Base-by-base conservation (phyloP, 2,888 invertebrate species). In the Callyntrura sp. region DNA sequence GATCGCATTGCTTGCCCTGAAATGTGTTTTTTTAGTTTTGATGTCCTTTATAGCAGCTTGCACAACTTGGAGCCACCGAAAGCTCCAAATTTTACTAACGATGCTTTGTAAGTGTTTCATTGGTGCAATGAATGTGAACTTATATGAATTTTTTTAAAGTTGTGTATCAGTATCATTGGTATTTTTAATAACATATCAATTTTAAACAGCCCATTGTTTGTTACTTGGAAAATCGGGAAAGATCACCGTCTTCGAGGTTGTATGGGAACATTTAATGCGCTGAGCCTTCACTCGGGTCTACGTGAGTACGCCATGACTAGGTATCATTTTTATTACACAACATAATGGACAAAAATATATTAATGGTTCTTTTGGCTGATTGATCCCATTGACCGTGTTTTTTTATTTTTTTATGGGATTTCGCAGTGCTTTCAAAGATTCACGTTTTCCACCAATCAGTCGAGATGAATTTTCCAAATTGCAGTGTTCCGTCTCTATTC, bases 21-120 rank as follows among this genome's bases (percentile, higher is more conserved):
- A 95, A 99, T 99, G 99, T 98, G 98, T 95, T 98, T 97, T 96
- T 99, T 98, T 96, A 99, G 99, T 96, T 99, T 99, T 96, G 99
- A 99, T 95, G 98, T 99, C 94, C 96, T 99, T 93, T 97, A 98
- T 95, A 97, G 97, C 95, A 98, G 99, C 95, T 96, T 99, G 94
- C 97, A 98, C 95, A 98, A 97, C 95, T 96, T 98, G 95, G 98
- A 98, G 94, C 97, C 98, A 93, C 99, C 99, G 93, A 97, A 97
- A 95, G 96, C 97, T 94, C 98, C 99, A 94, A 96, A 96, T 95
- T 99, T 99, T 95, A 97, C 98, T 94, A 98, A 99, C 95, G 98
- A 98, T 94, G 97, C 98, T 94, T 98, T 97, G 98, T 98, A 96
- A 97, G 98, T 51, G n/a, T n/a, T n/a, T n/a, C 17, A 20, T 55